Base-by-base conservation (phyloP, 2,888 invertebrate species). In the Baronia brevicornis region DNA sequence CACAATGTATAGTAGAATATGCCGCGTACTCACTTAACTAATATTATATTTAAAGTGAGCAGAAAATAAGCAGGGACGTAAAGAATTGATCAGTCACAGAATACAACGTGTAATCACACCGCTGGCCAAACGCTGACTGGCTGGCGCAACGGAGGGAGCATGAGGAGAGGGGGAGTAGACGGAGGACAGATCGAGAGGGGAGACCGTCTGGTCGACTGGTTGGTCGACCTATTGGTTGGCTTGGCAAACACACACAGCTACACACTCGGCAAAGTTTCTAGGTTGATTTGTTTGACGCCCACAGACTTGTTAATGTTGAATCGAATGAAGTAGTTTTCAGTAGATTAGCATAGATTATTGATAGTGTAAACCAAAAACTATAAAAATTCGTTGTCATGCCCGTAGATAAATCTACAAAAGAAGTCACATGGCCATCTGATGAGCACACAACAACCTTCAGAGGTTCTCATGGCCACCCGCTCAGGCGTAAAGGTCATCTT, bases 171-270 rank as follows among this genome's bases (percentile, higher is more conserved):
- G 69, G 57, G 62, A 65, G 61, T 61, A 68, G 72, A 71, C 68
- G 65, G 70, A 68, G 71, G 74, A 71, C 63, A 62, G 63, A 63
- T 60, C 56, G 69, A 63, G 75, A 73, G 74, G 79, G 79, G 75
- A 72, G 78, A 68, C 68, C 67, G 75, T 73, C 79, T 79, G 71
- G 65, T 59, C 66, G 74, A 78, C 80, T 80, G 78, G 80, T 80
- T 79, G 80, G 79, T 66, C 82, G 79, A 80, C 79, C 74, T 73
- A 78, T 73, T 79, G 71, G 78, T 72, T 71, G 71, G 78, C 73
- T 71, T 61, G 65, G 61, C 61, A 74, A n/a, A n/a, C 71, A 55
- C 65, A 66, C 63, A 65, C 66, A 62, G 41, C 51, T 54, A 60
- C 63, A 68, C 61, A 61, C 60, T 67, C 70, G 69, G 64, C 48